Conservation (phyloP, 2,797 vertebrate species). For the Calcarius lapponicus region DNA sequence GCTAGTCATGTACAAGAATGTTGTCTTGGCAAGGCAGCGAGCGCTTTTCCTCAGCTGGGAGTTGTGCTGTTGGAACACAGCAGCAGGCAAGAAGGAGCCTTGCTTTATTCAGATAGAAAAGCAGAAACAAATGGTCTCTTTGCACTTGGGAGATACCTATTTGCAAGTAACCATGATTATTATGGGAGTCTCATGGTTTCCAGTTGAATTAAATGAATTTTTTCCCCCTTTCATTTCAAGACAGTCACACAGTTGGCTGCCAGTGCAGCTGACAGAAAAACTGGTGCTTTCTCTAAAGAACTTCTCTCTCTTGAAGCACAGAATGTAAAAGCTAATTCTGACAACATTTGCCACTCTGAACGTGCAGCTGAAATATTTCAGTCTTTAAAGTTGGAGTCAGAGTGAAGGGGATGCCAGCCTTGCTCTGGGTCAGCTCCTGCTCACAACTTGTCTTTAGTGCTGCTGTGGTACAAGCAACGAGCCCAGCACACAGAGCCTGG, state of each 20-base stretch:
- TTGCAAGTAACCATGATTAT: background rate
- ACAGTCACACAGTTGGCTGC: background rate
- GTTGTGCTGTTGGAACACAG: conserved; percentile 31
- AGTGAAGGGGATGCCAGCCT: background rate
- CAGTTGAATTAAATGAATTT: background rate
- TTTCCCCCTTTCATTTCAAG: background rate
- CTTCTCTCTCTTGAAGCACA: background rate
- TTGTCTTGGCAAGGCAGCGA: conserved; percentile 45
- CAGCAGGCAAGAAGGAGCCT: conserved; percentile 2
- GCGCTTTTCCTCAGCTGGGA: conserved; percentile 45
- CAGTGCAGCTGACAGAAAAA: background rate
- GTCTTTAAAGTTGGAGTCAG: background rate
- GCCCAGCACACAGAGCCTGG: background rate
- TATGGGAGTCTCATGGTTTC: background rate
- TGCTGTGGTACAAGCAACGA: background rate
- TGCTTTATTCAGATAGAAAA: background rate
- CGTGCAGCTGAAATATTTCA: background rate
- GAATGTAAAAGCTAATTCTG: background rate
- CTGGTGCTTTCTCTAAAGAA: background rate
- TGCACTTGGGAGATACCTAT: background rate
- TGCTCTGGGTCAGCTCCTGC: background rate
- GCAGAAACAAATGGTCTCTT: background rate
- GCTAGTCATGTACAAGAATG: conserved; percentile 65
- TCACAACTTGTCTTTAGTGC: background rate
- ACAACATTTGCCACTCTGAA: background rate